A percentile compares a stretch with the other conserved stretches of the same genome.
Evolutionary conservation across 1,140 invertebrate species (phyloP).

Genomic region (Phthorimaea operculella): DNA sequence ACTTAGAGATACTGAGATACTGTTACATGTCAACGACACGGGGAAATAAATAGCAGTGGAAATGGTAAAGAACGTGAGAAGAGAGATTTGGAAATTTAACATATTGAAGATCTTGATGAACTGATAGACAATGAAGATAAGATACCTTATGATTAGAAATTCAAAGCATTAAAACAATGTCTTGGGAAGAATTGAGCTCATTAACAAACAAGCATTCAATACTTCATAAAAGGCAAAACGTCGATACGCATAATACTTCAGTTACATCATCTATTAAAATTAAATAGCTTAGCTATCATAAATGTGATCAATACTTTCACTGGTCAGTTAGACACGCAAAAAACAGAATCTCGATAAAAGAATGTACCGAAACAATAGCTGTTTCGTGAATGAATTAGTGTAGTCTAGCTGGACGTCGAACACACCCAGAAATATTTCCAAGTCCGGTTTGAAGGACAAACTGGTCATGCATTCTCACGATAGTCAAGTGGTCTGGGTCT

Average conservation of each 20-base stretch:
- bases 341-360: background rate
- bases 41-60: too few species aligned
- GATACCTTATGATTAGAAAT: too few species aligned
- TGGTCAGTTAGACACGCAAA: background rate
- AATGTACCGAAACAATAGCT: background rate
- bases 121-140: too few species aligned
- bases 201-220: too few species aligned
- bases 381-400: background rate
- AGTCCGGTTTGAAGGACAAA: conserved; percentile 13
- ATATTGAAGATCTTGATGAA: too few species aligned
- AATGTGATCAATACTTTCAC: conserved; percentile 1
- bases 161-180: too few species aligned
- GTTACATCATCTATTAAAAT: background rate
- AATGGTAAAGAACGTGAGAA: too few species aligned
- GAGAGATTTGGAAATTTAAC: too few species aligned
- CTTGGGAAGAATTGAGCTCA: too few species aligned
- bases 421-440: background rate
- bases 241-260: too few species aligned
- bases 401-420: background rate
- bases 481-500: conserved; percentile 17
- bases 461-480: conserved; percentile 21
- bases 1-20: background rate
- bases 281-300: background rate
- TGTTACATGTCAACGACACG: too few species aligned
- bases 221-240: too few species aligned